Percentiles rank a stretch among this genome's conserved stretches.
Evolutionary conservation across 2,888 invertebrate genomes (phyloP).

Genomic region (Nymphalis c-album): DNA sequence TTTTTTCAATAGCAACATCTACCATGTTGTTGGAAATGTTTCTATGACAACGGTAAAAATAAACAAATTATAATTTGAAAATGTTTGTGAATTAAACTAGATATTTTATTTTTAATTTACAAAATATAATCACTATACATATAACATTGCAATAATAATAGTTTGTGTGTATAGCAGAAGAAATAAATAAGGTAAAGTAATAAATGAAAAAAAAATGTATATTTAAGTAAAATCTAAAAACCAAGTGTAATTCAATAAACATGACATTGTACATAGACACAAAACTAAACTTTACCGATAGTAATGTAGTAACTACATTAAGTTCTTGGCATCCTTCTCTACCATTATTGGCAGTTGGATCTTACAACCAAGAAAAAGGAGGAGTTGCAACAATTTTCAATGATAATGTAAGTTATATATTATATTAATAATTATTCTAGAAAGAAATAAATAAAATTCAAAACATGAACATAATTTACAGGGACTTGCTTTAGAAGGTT

Average conservation of each 20-base stretch:
- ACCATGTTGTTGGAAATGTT: too few species aligned
- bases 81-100: not conserved
- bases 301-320: constrained; percentile 89
- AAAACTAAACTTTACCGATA: constrained; percentile 88
- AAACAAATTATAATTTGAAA: not conserved
- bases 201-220: not conserved
- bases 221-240: not conserved
- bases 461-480: constrained; percentile 54
- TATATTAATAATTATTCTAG: constrained; percentile 16
- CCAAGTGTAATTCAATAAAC: constrained; percentile 8
- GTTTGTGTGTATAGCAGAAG: too few species aligned
- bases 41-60: not conserved
- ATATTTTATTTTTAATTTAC: too few species aligned
- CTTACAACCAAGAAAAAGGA: constrained; percentile 93
- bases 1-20: too few species aligned
- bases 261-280: constrained; percentile 94
- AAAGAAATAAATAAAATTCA: not conserved
- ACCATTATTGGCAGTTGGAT: constrained; percentile 91
- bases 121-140: too few species aligned
- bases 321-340: constrained; percentile 91
- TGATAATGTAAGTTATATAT: constrained; percentile 85
- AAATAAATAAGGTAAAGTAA: too few species aligned
- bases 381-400: constrained; percentile 94
- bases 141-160: too few species aligned
- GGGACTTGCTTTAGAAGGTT: constrained; percentile 88